Percentiles rank a stretch among this genome's conserved stretches.
These are phyloP conservation scores for Bos javanicus DNA, from an alignment of 2,113 vertebrate genomes.

Conservation along the genomic window DNA sequence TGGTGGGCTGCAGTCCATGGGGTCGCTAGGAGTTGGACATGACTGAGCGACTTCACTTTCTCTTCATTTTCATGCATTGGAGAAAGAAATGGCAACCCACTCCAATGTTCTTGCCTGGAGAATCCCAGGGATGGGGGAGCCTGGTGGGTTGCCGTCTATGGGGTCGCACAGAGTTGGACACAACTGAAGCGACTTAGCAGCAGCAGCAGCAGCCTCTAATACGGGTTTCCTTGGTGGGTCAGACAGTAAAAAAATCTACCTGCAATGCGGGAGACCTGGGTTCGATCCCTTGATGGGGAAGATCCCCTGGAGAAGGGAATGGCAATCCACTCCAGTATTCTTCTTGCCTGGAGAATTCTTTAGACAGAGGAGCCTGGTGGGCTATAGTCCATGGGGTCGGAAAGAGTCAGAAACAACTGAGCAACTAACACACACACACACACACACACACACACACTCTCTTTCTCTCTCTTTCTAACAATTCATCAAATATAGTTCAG, in stretches of 20 bases:
- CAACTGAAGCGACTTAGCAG: no score
- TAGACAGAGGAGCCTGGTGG: neutral
- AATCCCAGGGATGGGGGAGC: no score
- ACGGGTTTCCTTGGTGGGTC: neutral
- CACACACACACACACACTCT: no score
- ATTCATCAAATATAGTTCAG: neutral
- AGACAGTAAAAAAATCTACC: neutral
- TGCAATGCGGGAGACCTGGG: neutral
- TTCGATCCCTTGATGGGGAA: neutral
- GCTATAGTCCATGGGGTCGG: neutral
- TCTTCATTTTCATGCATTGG: no score
- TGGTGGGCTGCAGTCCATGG: no score
- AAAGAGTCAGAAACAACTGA: neutral
- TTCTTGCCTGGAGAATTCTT: neutral
- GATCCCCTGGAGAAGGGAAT: neutral
- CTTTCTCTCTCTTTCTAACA: neutral
- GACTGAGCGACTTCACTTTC: no score
- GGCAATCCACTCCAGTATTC: neutral
- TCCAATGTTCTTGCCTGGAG: no score
- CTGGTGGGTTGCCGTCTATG: no score
- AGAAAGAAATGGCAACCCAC: no score
- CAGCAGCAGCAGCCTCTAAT: no score
- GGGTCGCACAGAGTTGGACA: no score
- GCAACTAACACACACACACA: neutral
- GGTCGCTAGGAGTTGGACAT: no score